phyloP scores from a whole-genome alignment of 2,888 invertebrate species.

The Junonia oenone region DNA sequence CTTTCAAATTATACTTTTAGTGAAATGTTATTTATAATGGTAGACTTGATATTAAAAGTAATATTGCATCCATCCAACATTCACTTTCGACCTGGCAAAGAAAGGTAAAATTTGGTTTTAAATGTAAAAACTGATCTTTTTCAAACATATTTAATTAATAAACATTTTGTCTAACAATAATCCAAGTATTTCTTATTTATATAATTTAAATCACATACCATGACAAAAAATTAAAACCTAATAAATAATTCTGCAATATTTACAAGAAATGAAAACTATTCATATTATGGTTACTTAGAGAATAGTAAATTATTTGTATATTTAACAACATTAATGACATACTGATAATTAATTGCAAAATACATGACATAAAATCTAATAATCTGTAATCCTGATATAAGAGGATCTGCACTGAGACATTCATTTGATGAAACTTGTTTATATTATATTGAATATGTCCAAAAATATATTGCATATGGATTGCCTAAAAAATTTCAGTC shows the following conservation, averaged over 20 bases:
- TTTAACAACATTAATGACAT: not conserved
- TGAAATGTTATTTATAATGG: constrained; percentile 40
- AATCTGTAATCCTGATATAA: not conserved
- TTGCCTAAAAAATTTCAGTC: no score
- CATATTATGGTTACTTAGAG: not conserved
- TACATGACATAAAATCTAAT: not conserved
- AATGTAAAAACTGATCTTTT: constrained; percentile 10
- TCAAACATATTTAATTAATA: constrained; percentile 7
- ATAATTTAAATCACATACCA: not conserved
- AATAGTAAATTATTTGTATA: not conserved
- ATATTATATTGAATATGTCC: no score
- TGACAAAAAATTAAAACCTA: not conserved
- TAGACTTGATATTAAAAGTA: constrained; percentile 38
- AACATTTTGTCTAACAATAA: constrained; percentile 2
- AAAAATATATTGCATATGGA: no score
- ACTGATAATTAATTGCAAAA: not conserved
- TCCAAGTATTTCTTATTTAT: constrained; percentile 1
- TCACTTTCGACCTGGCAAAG: constrained; percentile 54
- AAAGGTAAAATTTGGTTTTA: constrained; percentile 19
- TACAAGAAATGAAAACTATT: not conserved
- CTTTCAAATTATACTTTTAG: constrained; percentile 35
- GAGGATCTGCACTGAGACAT: no score
- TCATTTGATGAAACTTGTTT: no score
- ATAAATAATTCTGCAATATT: not conserved
- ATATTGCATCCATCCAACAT: constrained; percentile 48